Evolutionary conservation across 2,113 vertebrate species (phyloP).

Genomic region (Dicrurus megarhynchus): DNA sequence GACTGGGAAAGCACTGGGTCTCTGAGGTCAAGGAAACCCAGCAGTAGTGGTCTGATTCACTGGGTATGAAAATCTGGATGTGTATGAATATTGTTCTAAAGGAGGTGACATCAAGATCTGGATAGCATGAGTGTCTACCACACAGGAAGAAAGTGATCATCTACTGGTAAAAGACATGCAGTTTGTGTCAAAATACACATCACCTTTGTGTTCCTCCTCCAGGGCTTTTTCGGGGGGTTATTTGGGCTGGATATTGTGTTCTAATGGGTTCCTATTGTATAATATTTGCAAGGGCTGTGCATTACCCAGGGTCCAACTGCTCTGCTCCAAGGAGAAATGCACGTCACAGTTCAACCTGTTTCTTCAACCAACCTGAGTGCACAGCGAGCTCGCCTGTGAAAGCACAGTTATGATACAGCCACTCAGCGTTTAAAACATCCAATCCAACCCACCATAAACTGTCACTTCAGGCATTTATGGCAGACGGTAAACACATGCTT

Average conservation of each 20-base stretch:
- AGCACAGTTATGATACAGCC: neutral
- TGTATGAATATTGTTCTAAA: neutral
- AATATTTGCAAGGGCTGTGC: neutral
- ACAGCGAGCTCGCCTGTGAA: neutral
- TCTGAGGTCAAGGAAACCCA: neutral
- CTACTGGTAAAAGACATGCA: neutral
- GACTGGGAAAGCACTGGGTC: neutral
- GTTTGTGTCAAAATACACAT: neutral
- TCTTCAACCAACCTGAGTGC: neutral
- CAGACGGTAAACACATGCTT: constrained; percentile 81
- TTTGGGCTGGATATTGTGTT: neutral
- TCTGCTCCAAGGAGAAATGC: neutral
- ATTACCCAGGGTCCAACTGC: neutral
- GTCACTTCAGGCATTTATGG: constrained; percentile 84
- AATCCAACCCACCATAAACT: constrained; percentile 76
- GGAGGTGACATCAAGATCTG: neutral
- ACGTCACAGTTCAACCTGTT: neutral
- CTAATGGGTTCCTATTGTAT: fast-evolving
- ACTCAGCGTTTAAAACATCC: constrained; percentile 38
- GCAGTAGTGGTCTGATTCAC: neutral
- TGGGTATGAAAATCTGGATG: neutral
- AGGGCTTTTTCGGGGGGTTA: neutral
- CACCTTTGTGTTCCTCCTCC: neutral
- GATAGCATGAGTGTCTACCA: neutral
- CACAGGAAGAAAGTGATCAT: neutral